Conservation (phyloP, 2,113 vertebrate genomes). For the Equus quagga region DNA sequence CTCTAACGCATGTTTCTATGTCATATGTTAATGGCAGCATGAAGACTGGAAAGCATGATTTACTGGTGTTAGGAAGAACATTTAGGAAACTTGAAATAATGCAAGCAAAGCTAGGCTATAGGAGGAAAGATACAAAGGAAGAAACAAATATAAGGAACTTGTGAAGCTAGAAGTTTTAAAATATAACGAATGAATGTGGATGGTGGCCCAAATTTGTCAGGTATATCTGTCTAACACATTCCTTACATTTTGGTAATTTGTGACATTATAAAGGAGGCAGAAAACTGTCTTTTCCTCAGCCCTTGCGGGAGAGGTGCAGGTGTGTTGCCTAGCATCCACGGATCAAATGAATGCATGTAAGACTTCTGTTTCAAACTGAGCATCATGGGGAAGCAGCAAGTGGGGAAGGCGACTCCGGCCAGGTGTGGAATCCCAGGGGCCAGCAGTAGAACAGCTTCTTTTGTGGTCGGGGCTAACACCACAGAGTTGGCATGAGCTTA, state of each 20-base stretch:
- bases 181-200: neutral
- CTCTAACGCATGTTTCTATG: neutral
- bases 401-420: neutral
- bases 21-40: neutral
- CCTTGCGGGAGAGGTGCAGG: neutral
- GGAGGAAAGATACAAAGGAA: neutral
- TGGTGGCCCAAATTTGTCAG: neutral
- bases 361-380: neutral
- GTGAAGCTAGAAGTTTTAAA: neutral
- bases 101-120: neutral
- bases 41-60: neutral
- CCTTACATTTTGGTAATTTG: neutral
- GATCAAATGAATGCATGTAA: neutral
- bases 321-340: neutral
- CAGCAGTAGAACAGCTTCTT: neutral
- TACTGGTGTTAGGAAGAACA: neutral
- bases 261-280: neutral
- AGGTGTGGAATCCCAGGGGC: neutral
- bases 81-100: neutral
- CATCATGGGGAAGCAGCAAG: neutral
- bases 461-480: neutral
- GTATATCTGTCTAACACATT: neutral
- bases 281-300: neutral
- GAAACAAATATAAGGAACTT: neutral
- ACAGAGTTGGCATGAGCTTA: neutral